Conservation (phyloP, 2,113 vertebrate genomes). For the Campylomormyrus tamandua region DNA sequence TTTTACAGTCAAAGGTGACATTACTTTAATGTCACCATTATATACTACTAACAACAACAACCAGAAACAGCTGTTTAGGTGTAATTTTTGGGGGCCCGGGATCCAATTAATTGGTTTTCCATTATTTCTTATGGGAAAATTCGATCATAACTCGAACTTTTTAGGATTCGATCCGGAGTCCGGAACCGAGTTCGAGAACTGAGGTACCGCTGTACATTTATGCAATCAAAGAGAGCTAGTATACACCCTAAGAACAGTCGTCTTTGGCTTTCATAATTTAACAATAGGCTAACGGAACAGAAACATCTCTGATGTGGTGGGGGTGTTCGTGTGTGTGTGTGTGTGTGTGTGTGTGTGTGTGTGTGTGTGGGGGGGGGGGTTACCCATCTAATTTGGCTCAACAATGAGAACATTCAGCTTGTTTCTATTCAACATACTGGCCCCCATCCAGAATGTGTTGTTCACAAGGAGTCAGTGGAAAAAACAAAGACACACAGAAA, state of each 20-base stretch:
- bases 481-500: neutral
- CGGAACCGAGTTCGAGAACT: no score
- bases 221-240: neutral
- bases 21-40: no score
- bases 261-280: neutral
- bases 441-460: neutral
- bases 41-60: no score
- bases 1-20: no score
- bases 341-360: no score
- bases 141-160: no score
- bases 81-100: no score
- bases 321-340: neutral
- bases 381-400: neutral
- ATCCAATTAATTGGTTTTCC: no score
- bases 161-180: no score
- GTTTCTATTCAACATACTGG: neutral
- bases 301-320: neutral
- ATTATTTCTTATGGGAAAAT: no score
- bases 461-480: neutral
- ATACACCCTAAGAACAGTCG: neutral
- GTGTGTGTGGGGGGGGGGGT: no score
- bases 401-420: neutral
- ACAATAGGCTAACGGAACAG: neutral
- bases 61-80: no score
- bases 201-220: neutral